A percentile compares a stretch with the other conserved stretches of the same genome.
Evolutionary conservation across 2,888 invertebrate genomes (phyloP).

Genomic region (Quadriops clusia): DNA sequence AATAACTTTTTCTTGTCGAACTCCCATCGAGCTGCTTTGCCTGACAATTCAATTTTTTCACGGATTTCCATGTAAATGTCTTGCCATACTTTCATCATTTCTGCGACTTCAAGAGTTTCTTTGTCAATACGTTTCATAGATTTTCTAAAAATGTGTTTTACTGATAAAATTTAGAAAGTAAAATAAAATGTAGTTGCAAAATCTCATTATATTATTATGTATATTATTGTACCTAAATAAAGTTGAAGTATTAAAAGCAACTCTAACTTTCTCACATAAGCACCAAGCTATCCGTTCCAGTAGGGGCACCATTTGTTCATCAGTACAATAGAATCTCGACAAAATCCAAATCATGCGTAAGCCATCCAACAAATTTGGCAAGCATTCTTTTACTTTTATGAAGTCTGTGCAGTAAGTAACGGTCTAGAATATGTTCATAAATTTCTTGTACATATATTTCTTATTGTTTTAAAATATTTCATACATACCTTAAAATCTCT

Average conservation of each 20-base stretch:
- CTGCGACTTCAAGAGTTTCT: conserved; percentile 42
- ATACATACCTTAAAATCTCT: conserved; percentile 53
- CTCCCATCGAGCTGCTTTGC: conserved; percentile 82
- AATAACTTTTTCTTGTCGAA: conserved; percentile 76
- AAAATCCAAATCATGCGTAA: conserved; percentile 86
- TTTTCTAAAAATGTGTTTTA: conserved; percentile 42
- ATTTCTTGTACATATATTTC: conserved; percentile 10
- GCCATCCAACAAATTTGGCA: conserved; percentile 72
- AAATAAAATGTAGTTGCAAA: too few relatives aligned
- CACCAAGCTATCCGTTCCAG: conserved; percentile 75
- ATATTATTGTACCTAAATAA: conserved; percentile 70
- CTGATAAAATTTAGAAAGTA: conserved; percentile 42
- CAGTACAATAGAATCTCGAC: conserved; percentile 71
- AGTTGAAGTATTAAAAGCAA: conserved; percentile 53
- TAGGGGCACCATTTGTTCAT: conserved; percentile 76
- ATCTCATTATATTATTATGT: too few relatives aligned
- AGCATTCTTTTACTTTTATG: conserved; percentile 54
- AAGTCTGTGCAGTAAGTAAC: conserved; percentile 46
- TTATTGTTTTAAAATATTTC: conserved; percentile 5
- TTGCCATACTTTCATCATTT: conserved; percentile 66
- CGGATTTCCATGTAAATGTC: conserved; percentile 63
- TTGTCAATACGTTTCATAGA: conserved; percentile 30
- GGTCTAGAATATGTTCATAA: conserved; percentile 24
- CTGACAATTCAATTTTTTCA: conserved; percentile 73
- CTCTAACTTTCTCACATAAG: conserved; percentile 63